Evolutionary conservation across 1,140 invertebrate species (phyloP).

Genomic region (Drosophila sucinea): DNA sequence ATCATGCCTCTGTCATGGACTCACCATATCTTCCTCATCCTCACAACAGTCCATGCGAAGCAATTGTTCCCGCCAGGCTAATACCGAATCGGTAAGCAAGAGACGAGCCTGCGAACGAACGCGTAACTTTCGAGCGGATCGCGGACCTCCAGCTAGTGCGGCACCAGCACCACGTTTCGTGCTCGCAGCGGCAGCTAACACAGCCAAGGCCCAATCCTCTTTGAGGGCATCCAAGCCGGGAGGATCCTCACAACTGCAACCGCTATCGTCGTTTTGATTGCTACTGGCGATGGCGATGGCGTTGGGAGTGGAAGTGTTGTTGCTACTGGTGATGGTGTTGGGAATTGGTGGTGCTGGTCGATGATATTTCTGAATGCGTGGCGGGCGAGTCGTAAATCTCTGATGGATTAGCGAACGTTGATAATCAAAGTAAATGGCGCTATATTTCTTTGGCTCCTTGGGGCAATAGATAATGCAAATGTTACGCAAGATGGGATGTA

Average conservation of each 20-base stretch:
- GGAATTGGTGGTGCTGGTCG: constrained; percentile 47
- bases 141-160: constrained; percentile 19
- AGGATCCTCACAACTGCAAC: constrained; percentile 60
- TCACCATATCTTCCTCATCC: constrained; percentile 83
- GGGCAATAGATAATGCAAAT: constrained; percentile 74
- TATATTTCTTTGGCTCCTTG: constrained; percentile 66
- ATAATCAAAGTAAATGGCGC: constrained; percentile 77
- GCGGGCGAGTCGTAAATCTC: constrained; percentile 65
- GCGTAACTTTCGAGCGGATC: constrained; percentile 50
- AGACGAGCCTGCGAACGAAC: constrained; percentile 60
- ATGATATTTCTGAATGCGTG: constrained; percentile 1
- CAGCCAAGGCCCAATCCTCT: constrained; percentile 62
- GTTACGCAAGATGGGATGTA: constrained; percentile 65
- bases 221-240: constrained; percentile 45
- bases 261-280: constrained; percentile 56
- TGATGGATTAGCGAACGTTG: constrained; percentile 55
- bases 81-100: constrained; percentile 58
- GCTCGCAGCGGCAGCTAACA: constrained; percentile 54
- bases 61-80: constrained; percentile 69
- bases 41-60: constrained; percentile 70
- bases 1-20: constrained; percentile 20
- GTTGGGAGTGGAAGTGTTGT: not conserved
- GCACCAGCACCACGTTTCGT: constrained; percentile 49
- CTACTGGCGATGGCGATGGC: not conserved
- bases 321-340: not conserved